phyloP scores from a whole-genome alignment of 2,113 vertebrate species.

The Lepisosteus oculatus region DNA sequence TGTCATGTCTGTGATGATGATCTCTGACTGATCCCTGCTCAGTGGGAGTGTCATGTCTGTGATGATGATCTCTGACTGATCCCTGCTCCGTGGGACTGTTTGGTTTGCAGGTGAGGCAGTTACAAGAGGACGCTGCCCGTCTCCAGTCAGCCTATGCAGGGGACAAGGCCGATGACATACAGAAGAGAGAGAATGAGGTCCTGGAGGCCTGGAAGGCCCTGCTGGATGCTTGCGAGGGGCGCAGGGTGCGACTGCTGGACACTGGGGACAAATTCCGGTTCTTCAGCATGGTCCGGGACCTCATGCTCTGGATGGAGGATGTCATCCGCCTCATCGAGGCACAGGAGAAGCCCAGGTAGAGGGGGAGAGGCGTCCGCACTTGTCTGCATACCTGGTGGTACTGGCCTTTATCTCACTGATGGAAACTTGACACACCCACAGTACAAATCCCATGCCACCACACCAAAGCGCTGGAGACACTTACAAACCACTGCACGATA shows the following conservation, averaged over 20 bases:
- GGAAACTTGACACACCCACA: no score
- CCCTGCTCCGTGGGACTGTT: not conserved
- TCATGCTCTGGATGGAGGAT: conserved; percentile 98
- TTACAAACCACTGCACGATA: no score
- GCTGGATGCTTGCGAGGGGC: conserved; percentile 84
- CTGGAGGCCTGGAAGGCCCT: conserved; percentile 87
- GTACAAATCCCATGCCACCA: no score
- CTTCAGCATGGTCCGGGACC: conserved; percentile 93
- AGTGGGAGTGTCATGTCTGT: no score
- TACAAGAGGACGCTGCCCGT: conserved; percentile 91
- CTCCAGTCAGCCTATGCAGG: conserved; percentile 95
- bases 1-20: no score
- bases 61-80: no score
- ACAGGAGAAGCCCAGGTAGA: conserved; percentile 90
- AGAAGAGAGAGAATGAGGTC: conserved; percentile 87
- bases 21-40: no score
- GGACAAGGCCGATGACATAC: conserved; percentile 96
- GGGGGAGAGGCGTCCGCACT: not conserved
- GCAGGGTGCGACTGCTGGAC: conserved; percentile 80
- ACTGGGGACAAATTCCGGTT: conserved; percentile 96
- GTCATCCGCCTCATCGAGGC: conserved; percentile 94
- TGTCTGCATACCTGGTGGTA: no score
- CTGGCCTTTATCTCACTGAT: no score
- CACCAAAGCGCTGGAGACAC: no score
- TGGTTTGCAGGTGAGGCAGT: conserved; percentile 80